phyloP scores from a whole-genome alignment of 2,888 invertebrate genomes.

The Mayetiola destructor region DNA sequence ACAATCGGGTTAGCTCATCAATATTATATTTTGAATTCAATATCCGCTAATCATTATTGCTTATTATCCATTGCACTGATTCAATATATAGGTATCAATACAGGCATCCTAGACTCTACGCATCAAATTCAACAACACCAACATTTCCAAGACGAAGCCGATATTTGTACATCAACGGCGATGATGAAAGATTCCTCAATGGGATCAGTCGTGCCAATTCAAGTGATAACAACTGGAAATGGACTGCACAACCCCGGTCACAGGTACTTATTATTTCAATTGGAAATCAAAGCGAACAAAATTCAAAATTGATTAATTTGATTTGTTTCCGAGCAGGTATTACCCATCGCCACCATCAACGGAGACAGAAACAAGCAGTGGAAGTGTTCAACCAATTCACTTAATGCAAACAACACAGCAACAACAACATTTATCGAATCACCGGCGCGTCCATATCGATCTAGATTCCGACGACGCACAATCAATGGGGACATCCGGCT shows the following conservation, averaged over 20 bases:
- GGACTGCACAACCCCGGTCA: slow-evolving; percentile 5
- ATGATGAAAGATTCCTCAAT: not conserved
- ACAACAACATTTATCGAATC: slow-evolving; percentile 23
- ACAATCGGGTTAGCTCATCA: too few species aligned
- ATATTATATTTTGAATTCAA: too few species aligned
- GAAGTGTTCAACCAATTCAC: slow-evolving; percentile 32
- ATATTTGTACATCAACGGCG: slow-evolving; percentile 7
- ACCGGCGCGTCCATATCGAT: slow-evolving; percentile 27
- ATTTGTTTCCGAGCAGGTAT: slow-evolving; percentile 36
- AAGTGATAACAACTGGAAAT: slow-evolving; percentile 12
- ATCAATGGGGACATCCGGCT: slow-evolving; percentile 45
- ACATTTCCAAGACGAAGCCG: slow-evolving; percentile 9
- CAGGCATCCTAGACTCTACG: slow-evolving; percentile 23
- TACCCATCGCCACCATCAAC: slow-evolving; percentile 38
- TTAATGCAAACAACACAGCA: slow-evolving; percentile 21
- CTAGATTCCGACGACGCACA: slow-evolving; percentile 35
- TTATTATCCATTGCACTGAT: too few species aligned
- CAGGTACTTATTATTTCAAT: not conserved
- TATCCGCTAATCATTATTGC: too few species aligned
- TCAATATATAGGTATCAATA: slow-evolving; percentile 32
- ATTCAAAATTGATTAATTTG: not conserved
- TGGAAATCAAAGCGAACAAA: not conserved
- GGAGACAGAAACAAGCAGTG: slow-evolving; percentile 42
- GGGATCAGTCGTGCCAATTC: slow-evolving; percentile 11
- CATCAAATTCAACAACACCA: slow-evolving; percentile 13